phyloP scores from a whole-genome alignment of 2,888 invertebrate genomes.

The Baronia brevicornis region DNA sequence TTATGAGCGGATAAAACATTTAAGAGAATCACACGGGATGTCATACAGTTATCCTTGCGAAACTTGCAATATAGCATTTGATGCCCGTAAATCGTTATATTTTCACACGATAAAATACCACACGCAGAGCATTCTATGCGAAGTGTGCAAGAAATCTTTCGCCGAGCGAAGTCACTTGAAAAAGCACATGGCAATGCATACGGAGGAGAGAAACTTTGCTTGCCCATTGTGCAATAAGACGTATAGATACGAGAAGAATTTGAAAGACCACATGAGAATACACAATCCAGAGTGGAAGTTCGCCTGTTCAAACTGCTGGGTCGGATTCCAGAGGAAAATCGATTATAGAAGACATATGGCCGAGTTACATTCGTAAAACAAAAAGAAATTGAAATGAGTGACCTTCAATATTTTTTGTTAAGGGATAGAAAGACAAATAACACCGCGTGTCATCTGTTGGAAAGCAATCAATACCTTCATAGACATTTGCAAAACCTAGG shows the following conservation, averaged over 20 bases:
- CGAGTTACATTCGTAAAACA: constrained; percentile 6
- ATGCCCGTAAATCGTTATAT: constrained; percentile 19
- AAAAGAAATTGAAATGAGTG: too few relatives aligned
- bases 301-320: constrained; percentile 20
- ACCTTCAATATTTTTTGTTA: too few relatives aligned
- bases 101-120: constrained; percentile 22
- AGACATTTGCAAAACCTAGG: too few relatives aligned
- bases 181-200: constrained; percentile 30
- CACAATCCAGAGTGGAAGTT: constrained; percentile 28
- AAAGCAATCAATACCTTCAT: too few relatives aligned
- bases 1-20: constrained; percentile 23
- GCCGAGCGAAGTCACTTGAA: constrained; percentile 19
- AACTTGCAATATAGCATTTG: constrained; percentile 17
- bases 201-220: constrained; percentile 23
- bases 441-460: too few relatives aligned
- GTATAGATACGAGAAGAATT: constrained; percentile 32
- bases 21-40: constrained; percentile 19
- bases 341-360: constrained; percentile 21
- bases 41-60: constrained; percentile 18
- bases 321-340: constrained; percentile 20
- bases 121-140: constrained; percentile 21
- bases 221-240: constrained; percentile 25
- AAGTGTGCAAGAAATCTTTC: constrained; percentile 23
- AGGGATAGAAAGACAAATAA: too few relatives aligned
- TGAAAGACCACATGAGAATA: constrained; percentile 30